These are phyloP conservation scores for Coenonympha arcania DNA, from an alignment of 2,888 invertebrate genomes.

Conservation along the genomic window DNA sequence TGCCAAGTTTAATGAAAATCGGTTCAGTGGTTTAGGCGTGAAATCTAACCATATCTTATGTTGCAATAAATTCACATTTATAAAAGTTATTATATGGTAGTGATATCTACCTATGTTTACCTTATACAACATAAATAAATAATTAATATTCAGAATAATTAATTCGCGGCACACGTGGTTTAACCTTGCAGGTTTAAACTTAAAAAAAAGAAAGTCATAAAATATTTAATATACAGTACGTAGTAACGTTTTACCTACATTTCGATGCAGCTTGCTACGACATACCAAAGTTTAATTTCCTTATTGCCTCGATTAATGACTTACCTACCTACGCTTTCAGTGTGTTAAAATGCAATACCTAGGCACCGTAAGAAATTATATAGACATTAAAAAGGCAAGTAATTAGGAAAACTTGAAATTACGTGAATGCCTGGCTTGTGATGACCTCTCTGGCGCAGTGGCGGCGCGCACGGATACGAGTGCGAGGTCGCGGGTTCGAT, in stretches of 20 bases:
- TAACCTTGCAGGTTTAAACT: slow-evolving; percentile 3
- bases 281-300: not conserved
- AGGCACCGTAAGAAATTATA: not conserved
- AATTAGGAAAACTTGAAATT: too few species aligned
- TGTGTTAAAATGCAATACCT: not conserved
- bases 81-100: too few species aligned
- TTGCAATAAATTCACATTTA: too few species aligned
- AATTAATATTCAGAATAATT: not conserved
- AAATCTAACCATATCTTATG: too few species aligned
- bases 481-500: too few species aligned
- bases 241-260: slow-evolving; percentile 2
- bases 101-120: too few species aligned
- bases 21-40: too few species aligned
- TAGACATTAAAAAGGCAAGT: too few species aligned
- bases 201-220: slow-evolving; percentile 15
- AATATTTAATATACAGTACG: not conserved
- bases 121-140: not conserved
- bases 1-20: too few species aligned
- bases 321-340: not conserved
- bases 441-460: too few species aligned
- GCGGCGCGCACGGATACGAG: too few species aligned
- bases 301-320: not conserved
- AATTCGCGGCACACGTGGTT: not conserved
- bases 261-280: slow-evolving; percentile 13
- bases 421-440: too few species aligned